Evolutionary conservation across 2,888 invertebrate species (phyloP).

Genomic region (Microplitis manilae): DNA sequence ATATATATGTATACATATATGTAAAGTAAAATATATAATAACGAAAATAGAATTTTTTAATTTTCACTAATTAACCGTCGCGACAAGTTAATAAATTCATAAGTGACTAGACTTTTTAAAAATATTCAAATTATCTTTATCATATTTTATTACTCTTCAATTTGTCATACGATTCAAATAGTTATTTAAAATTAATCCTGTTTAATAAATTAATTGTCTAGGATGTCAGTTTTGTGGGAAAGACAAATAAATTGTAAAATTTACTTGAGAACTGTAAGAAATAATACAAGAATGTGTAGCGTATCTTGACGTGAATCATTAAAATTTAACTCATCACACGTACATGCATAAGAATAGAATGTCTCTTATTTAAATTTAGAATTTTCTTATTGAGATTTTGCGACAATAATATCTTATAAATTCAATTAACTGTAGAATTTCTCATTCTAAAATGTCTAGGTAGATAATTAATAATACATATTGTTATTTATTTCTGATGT

Average conservation of each 20-base stretch:
- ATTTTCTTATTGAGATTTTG: neutral
- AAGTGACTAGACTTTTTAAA: neutral
- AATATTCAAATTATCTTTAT: neutral
- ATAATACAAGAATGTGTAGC: neutral
- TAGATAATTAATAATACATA: neutral
- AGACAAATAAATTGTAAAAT: neutral
- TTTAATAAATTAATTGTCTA: neutral
- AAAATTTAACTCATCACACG: neutral
- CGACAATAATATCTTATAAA: neutral
- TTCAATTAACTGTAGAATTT: neutral
- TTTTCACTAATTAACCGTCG: neutral
- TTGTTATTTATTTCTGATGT: neutral
- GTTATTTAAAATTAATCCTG: neutral
- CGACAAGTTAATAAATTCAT: neutral
- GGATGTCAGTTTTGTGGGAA: neutral
- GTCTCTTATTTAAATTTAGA: neutral
- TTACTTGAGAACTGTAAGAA: neutral
- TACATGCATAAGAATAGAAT: neutral
- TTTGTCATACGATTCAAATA: neutral
- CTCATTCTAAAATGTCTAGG: neutral
- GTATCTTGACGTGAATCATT: neutral
- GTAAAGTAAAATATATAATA: neutral
- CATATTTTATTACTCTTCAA: neutral
- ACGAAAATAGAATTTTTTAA: neutral
- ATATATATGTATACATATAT: no score